These are phyloP conservation scores for Onychomys arenicola DNA, from an alignment of 2,797 vertebrate genomes.

Conservation along the genomic window DNA sequence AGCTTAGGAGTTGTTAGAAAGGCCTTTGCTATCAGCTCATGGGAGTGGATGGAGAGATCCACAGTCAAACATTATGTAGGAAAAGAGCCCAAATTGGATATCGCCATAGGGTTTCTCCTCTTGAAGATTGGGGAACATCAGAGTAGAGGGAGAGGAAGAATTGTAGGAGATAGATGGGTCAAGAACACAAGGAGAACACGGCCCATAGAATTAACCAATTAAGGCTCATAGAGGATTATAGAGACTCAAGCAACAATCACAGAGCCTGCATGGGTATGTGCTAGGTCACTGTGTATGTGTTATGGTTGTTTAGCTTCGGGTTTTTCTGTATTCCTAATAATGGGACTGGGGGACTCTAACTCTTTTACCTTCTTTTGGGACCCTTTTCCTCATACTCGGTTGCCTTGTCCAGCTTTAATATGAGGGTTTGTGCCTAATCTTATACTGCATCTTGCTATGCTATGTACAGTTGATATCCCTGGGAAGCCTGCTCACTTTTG, in stretches of 20 bases:
- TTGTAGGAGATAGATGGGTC: not conserved
- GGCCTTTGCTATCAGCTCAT: not conserved
- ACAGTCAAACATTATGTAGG: not conserved
- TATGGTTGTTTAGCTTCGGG: not conserved
- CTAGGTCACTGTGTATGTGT: not conserved
- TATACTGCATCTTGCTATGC: not conserved
- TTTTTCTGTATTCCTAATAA: not conserved
- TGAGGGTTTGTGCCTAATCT: not conserved
- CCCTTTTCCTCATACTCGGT: not conserved
- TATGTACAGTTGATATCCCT: not conserved
- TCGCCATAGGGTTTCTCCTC: not conserved
- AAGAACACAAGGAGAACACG: not conserved
- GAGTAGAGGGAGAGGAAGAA: not conserved
- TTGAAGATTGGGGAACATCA: not conserved
- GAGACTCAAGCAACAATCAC: not conserved
- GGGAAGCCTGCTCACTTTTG: not conserved
- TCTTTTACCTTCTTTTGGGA: not conserved
- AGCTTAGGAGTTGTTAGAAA: not conserved
- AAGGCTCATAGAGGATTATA: not conserved
- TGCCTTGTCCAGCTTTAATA: not conserved
- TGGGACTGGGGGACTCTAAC: not conserved
- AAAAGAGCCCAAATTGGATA: not conserved
- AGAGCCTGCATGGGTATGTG: not conserved
- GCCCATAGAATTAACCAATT: not conserved
- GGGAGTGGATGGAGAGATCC: not conserved